Evolutionary conservation across 2,113 vertebrate genomes (phyloP).

Genomic region (Cacatua alba): DNA sequence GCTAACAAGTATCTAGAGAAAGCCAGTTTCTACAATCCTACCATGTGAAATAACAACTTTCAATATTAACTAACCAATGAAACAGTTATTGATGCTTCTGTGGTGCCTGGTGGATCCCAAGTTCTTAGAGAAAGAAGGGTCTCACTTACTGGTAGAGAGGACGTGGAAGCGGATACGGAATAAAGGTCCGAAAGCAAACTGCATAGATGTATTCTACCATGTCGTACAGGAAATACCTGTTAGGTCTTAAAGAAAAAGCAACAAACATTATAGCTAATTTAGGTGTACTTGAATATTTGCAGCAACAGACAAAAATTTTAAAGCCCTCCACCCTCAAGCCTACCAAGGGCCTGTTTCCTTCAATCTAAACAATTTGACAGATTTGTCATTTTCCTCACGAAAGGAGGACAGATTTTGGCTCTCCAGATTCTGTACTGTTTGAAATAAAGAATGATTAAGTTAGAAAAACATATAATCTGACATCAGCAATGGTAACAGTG

Average conservation of each 20-base stretch:
- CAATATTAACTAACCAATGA: neutral
- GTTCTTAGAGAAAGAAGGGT: neutral
- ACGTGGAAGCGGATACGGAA: conserved; percentile 85
- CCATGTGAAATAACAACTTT: neutral
- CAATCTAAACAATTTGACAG: neutral
- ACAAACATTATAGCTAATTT: neutral
- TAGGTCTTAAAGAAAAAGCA: conserved; percentile 77
- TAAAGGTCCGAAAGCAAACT: conserved; percentile 77
- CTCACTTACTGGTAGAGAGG: conserved; percentile 87
- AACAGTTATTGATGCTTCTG: neutral
- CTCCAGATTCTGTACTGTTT: neutral
- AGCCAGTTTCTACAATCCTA: neutral
- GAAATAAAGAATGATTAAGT: neutral
- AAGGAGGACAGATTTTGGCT: neutral
- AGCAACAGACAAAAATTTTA: neutral
- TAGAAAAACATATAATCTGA: neutral
- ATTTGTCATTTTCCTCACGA: neutral
- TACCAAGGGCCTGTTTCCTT: neutral
- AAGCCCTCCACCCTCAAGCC: neutral
- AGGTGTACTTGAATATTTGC: neutral
- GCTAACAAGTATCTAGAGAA: neutral
- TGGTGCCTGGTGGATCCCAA: neutral
- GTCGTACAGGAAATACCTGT: conserved; percentile 88
- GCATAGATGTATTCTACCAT: conserved; percentile 88
- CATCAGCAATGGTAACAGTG: neutral